phyloP scores from a whole-genome alignment of 2,888 invertebrate species.

The Drosophila infuscata region DNA sequence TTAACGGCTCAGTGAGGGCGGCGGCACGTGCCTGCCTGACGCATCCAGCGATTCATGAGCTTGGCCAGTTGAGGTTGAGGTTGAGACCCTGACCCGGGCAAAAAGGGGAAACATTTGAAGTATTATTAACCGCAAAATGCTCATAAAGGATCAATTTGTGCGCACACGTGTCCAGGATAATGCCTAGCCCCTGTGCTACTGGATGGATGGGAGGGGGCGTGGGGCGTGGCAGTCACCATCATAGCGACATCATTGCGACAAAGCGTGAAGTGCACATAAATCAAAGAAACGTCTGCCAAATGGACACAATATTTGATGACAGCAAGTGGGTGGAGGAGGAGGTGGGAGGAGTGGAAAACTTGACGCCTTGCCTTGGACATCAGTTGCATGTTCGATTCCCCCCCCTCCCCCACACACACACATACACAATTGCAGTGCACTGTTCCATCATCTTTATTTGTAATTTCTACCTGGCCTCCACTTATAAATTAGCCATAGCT shows the following conservation, averaged over 20 bases:
- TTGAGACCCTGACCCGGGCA: conserved; percentile 3
- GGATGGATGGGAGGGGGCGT: background rate
- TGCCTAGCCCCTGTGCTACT: conserved; percentile 29
- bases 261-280: conserved; percentile 73
- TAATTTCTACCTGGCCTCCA: background rate
- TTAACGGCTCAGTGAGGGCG: conserved; percentile 73
- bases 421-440: background rate
- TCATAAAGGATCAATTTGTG: conserved; percentile 81
- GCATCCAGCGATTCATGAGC: conserved; percentile 48
- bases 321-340: background rate
- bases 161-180: conserved; percentile 78
- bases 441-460: background rate
- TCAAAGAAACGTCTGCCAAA: conserved; percentile 68
- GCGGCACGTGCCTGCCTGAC: conserved; percentile 74
- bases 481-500: background rate
- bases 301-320: conserved; percentile 44
- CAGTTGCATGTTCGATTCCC: background rate
- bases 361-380: conserved; percentile 6
- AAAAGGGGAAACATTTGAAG: conserved; percentile 36
- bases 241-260: conserved; percentile 45
- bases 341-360: background rate
- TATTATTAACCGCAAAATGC: conserved; percentile 81
- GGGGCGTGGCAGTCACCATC: conserved; percentile 30
- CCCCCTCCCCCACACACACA: background rate
- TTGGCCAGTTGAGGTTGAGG: conserved; percentile 14